A percentile compares a stretch with the other conserved stretches of the same genome.
Conservation (phyloP, 1,140 invertebrate genomes). For the Caerostris darwini region DNA sequence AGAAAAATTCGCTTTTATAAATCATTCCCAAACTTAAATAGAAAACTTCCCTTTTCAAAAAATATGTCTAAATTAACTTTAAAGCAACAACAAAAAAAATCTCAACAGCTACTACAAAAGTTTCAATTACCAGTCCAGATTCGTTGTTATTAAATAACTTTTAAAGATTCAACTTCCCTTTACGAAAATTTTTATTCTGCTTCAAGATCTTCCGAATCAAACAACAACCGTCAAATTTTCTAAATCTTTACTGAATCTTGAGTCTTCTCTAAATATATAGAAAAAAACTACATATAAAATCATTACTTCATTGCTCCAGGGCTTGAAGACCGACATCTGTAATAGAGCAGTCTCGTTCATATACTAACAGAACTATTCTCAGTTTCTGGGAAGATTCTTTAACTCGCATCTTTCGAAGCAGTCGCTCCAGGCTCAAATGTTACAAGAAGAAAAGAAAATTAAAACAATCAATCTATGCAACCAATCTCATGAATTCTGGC, state of each 20-base stretch:
- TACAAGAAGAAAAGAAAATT: not conserved
- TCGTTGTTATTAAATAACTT: not conserved
- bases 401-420: not conserved
- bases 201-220: not conserved
- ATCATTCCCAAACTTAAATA: no score
- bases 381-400: not conserved
- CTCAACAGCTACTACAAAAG: not conserved
- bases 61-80: no score
- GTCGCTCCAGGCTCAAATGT: not conserved
- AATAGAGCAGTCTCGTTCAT: not conserved
- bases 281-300: not conserved
- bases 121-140: not conserved
- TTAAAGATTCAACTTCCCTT: not conserved
- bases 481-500: not conserved
- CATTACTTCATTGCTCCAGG: constrained; percentile 10
- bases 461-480: not conserved
- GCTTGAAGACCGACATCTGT: not conserved
- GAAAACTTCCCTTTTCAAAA: no score
- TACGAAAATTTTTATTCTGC: not conserved
- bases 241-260: not conserved
- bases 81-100: not conserved
- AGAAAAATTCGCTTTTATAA: no score
- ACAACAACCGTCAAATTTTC: not conserved
- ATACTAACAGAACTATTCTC: not conserved
- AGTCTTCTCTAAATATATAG: not conserved